Base-by-base conservation (phyloP, 2,888 invertebrate species). In the Leptothorax acervorum region DNA sequence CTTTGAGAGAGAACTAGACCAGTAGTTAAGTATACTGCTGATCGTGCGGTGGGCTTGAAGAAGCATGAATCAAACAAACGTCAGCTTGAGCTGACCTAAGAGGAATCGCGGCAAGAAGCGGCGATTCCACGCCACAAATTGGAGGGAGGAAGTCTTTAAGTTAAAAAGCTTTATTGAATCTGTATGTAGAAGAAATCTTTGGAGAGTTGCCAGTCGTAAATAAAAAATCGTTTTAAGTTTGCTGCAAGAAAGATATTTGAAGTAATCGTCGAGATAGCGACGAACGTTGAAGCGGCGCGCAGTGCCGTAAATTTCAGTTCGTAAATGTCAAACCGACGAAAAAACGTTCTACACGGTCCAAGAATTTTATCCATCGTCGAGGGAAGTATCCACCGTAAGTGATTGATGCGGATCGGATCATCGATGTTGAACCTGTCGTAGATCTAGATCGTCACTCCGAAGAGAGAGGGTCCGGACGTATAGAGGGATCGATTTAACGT, bases 21-120 rank as follows among this genome's bases (percentile, higher is more conserved):
- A 78, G 28, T 70, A 70, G n/a, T 55, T 9, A 23, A 23, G 23
- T 23, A 23, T 53, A 51, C 39, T 66, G 65, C 51, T 76, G 28
- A 76, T 66, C 45, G 53, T 9, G n/a, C 55, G 53, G n/a, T 28
- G n/a, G n/a, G 42, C 55, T 57, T 78, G 68, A 78, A 78, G 42
- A 78, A 70, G 71, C 78, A 78, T 70, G 70, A 70, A 78, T 70
- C 78, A 70, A 70, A 78, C 31, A 70, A 78, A 31, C 31, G 45
- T 68, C 55, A 68, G 70, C 31, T 55, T 9, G 42, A 68, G 68
- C 76, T 55, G 76, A 76, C 39, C 42, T 31, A 70, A 78, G 55
- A 78, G 68, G 42, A 78, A 28, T 15, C 39, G 78, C 15, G 55
- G 23, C 23, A 42, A 78, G 31, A 78, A 78, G 55, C 15, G n/a